Conservation (phyloP, 2,797 vertebrate genomes). For the Crenichthys baileyi region DNA sequence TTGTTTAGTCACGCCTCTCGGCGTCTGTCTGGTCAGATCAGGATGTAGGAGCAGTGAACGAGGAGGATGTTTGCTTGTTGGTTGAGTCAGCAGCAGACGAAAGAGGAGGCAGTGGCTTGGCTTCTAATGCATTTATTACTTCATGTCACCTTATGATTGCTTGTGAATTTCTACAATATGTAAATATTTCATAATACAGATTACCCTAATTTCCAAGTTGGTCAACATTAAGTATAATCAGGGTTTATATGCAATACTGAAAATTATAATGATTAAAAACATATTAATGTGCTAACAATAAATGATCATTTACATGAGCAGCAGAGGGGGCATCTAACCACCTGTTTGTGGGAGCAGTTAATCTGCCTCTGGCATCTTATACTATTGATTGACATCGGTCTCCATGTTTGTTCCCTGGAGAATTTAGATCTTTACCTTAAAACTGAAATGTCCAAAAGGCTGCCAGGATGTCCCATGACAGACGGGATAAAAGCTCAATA, state of each 20-base stretch:
- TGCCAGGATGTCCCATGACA: neutral
- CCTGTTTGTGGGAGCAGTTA: too few species aligned
- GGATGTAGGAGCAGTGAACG: conserved; percentile 36
- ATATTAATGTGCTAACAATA: too few species aligned
- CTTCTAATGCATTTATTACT: neutral
- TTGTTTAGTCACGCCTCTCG: neutral
- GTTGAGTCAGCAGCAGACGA: conserved; percentile 39
- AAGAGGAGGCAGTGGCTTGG: conserved; percentile 16
- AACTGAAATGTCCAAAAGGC: neutral
- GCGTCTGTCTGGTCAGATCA: conserved; percentile 37
- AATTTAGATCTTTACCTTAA: neutral
- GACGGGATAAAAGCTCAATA: neutral
- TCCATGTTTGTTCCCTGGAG: neutral
- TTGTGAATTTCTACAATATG: neutral
- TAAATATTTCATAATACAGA: neutral
- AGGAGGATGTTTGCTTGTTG: conserved; percentile 56
- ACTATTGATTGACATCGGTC: too few species aligned
- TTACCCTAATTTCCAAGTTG: neutral
- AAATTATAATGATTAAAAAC: too few species aligned
- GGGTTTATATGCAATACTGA: neutral
- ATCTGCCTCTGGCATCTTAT: too few species aligned
- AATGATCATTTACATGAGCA: too few species aligned
- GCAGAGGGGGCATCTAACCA: too few species aligned
- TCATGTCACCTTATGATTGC: neutral
- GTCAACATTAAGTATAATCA: neutral